A percentile compares a stretch with the other conserved stretches of the same genome.
Evolutionary conservation across 92 coral and sea anemone genomes (phyloP).

Genomic region (Umimayanthus chanpuru): DNA sequence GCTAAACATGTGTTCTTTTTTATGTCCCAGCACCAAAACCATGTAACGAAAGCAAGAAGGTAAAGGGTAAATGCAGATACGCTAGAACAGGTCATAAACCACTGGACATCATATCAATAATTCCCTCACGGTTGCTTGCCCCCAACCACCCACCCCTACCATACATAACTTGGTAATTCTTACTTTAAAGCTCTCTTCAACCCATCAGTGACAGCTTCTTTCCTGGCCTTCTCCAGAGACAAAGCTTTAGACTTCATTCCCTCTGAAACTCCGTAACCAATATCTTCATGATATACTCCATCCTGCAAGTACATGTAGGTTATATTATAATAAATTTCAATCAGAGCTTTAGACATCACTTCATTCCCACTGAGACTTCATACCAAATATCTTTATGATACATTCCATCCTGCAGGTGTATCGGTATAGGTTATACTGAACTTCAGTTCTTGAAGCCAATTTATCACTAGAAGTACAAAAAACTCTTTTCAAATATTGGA

Average conservation of each 20-base stretch:
- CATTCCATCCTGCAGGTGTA: slow-evolving; percentile 71
- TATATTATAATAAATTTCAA: neutral
- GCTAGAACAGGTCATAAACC: no score
- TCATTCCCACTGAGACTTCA: slow-evolving; percentile 90
- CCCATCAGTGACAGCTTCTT: slow-evolving; percentile 96
- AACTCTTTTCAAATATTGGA: no score
- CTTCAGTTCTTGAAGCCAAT: neutral
- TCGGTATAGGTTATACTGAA: neutral
- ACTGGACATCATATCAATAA: no score
- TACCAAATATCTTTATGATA: slow-evolving; percentile 88
- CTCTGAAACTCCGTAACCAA: slow-evolving; percentile 91
- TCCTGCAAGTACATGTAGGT: slow-evolving; percentile 47
- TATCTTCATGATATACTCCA: slow-evolving; percentile 89
- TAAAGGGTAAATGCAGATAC: no score
- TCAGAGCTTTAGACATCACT: slow-evolving; percentile 71
- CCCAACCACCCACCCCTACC: no score
- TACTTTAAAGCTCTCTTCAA: slow-evolving; percentile 89
- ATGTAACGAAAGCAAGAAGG: no score
- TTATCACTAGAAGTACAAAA: neutral
- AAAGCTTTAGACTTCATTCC: slow-evolving; percentile 91
- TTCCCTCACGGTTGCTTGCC: no score
- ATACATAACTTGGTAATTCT: neutral
- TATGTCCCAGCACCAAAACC: no score
- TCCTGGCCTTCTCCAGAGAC: slow-evolving; percentile 86
- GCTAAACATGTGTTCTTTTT: no score